phyloP scores from a whole-genome alignment of 2,888 invertebrate species.

The Leptinotarsa tumamoca region DNA sequence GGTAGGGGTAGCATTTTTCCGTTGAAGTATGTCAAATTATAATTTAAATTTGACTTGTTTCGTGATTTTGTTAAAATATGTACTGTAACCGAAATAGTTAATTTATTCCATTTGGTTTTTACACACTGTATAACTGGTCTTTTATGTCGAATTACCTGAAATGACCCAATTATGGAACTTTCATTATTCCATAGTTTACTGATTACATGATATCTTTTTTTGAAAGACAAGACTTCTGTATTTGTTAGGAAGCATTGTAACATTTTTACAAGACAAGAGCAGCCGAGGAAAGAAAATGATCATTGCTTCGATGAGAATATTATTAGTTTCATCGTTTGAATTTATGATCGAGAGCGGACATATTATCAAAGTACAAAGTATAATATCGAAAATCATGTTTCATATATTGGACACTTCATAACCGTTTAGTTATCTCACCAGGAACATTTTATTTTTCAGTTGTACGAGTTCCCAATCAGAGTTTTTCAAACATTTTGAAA shows the following conservation, averaged over 20 bases:
- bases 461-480: not conserved
- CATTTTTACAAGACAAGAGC: not conserved
- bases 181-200: not conserved
- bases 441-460: not conserved
- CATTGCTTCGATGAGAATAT: not conserved
- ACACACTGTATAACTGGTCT: too few relatives aligned
- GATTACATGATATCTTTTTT: not conserved
- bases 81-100: too few relatives aligned
- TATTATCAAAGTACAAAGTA: not conserved
- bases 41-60: too few relatives aligned
- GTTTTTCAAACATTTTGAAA: not conserved
- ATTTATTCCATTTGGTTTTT: too few relatives aligned
- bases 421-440: not conserved
- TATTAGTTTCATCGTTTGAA: not conserved
- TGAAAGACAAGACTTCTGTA: not conserved
- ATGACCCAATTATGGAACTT: too few relatives aligned
- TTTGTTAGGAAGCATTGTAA: not conserved
- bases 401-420: not conserved
- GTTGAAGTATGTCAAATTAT: too few relatives aligned
- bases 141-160: too few relatives aligned
- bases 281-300: not conserved
- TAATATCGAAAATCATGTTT: slow-evolving; percentile 1
- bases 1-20: too few relatives aligned
- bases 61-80: too few relatives aligned
- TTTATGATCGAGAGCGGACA: not conserved